phyloP scores from a whole-genome alignment of 2,113 vertebrate species.

The Cercopithecus mona region DNA sequence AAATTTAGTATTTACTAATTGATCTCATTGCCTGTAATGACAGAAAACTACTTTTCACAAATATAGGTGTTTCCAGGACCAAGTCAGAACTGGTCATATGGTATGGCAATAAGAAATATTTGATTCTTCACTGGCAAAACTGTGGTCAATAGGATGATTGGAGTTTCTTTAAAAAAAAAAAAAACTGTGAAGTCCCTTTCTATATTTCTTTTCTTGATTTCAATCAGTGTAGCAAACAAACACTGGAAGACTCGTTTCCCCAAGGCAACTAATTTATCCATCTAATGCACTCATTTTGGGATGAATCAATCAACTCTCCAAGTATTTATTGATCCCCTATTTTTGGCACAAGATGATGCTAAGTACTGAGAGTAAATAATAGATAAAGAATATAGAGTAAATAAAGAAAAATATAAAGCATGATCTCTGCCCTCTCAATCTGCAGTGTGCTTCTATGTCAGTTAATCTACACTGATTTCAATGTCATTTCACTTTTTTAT shows the following conservation, averaged over 20 bases:
- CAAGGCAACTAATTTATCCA: background rate
- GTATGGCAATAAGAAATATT: background rate
- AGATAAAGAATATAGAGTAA: too few species aligned
- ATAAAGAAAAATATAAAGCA: background rate
- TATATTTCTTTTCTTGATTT: background rate
- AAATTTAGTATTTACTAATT: background rate
- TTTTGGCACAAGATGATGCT: background rate
- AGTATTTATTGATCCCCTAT: background rate
- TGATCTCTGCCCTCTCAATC: background rate
- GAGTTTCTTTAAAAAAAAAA: background rate
- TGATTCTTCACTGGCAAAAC: background rate
- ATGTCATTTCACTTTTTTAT: background rate
- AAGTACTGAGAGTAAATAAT: background rate
- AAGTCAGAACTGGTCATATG: background rate
- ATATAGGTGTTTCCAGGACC: background rate
- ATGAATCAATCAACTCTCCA: background rate
- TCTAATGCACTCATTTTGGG: background rate
- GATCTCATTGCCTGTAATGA: background rate
- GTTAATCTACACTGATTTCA: background rate
- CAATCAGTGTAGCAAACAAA: background rate
- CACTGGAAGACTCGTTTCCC: background rate
- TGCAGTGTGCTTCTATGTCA: rapidly evolving
- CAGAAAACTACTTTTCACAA: background rate
- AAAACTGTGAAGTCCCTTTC: background rate
- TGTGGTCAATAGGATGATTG: background rate